Evolutionary conservation across 1,140 invertebrate genomes (phyloP), one percentile per base, ranked within the genome.

Genomic region (Cotesia vestalis): DNA sequence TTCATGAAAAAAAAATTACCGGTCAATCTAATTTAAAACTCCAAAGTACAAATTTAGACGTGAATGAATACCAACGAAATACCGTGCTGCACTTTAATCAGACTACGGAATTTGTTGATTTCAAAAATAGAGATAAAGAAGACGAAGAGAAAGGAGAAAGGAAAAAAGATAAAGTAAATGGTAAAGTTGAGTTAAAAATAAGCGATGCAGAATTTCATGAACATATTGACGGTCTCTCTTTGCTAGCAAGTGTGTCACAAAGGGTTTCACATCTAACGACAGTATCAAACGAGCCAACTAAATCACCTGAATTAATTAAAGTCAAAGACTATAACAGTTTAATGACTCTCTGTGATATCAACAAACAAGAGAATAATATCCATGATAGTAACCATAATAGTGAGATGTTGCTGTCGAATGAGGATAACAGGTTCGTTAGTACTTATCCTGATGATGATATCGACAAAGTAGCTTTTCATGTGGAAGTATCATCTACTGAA

Each of bases 181-280:
- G 6, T 17, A 8, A 38, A 36, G 14, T 60, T 27, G 34, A 11
- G 17, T 38, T 51, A 11, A 76, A 76, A 62, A 74, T 79, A 46
- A 64, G 72, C 17, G 76, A 81, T 51, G 64, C 71, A n/a, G 79
- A 83, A 40, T 76, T 78, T 62, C 75, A 79, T 27, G 82, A 81
- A 14, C 81, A 79, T 34, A 82, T 85, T 12, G 85, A 87, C 20
- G 85, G 84, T 3, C 73, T 87, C 0, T 81, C 81, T n/a, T 70
- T 87, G 20, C 72, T 87, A 6, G 86, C 86, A 1, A 81, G 76
- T 60, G 84, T 87, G 12, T 85, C 83, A 0, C 80, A 84, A 66
- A 76, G 76, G 9, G 75, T 79, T 40, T 74, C 74, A 0, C 73
- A 74, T 46, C 34, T 76, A 20, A 72, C 38, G 53, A 67, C 67